phyloP scores from a whole-genome alignment of 1,140 invertebrate species.

The Achroia grisella region DNA sequence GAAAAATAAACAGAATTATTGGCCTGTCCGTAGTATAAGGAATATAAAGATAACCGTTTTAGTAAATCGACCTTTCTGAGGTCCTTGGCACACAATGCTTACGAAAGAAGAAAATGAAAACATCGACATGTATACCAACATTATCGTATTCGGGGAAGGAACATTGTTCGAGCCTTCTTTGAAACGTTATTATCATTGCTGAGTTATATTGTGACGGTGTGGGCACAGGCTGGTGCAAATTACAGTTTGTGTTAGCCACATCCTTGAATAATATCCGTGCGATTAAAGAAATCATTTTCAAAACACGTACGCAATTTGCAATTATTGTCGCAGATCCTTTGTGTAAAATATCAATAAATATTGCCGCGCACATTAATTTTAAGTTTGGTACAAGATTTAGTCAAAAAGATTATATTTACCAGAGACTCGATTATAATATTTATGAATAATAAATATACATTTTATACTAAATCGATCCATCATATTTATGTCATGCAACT shows the following conservation, averaged over 20 bases:
- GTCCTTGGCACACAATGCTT: conserved; percentile 55
- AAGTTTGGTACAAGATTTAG: no score
- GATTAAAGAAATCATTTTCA: conserved; percentile 44
- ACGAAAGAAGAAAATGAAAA: conserved; percentile 47
- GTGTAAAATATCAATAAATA: conserved; percentile 36
- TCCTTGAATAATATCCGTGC: conserved; percentile 37
- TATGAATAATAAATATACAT: no score
- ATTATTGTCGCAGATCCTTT: conserved; percentile 44
- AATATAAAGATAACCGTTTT: conserved; percentile 66
- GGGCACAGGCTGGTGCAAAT: conserved; percentile 31
- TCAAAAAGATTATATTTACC: no score
- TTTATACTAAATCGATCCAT: no score
- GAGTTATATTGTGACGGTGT: conserved; percentile 1
- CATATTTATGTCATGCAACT: no score
- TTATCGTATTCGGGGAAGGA: conserved; percentile 14
- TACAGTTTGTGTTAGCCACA: conserved; percentile 32
- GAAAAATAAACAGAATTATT: conserved; percentile 37
- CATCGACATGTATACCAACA: conserved; percentile 24
- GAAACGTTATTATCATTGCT: conserved; percentile 11
- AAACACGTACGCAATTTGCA: conserved; percentile 35
- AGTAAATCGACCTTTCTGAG: conserved; percentile 49
- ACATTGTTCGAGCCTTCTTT: conserved; percentile 12
- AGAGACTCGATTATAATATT: no score
- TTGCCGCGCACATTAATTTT: conserved; percentile 13
- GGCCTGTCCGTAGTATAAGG: conserved; percentile 44